These are phyloP conservation scores for Syngnathus floridae DNA, from an alignment of 2,113 vertebrate genomes.

Conservation along the genomic window DNA sequence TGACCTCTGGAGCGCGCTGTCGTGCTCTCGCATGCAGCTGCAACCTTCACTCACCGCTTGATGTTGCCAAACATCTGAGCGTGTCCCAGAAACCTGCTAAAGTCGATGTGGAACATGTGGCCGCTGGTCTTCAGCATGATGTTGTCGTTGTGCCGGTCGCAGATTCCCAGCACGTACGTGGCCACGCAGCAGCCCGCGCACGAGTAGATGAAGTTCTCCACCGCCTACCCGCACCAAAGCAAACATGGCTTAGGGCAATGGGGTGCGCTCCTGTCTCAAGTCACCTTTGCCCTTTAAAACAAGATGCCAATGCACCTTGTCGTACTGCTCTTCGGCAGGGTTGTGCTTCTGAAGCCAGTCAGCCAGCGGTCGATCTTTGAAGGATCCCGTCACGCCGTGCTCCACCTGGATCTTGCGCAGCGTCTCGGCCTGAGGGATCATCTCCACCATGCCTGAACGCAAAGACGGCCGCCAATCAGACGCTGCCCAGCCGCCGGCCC, in stretches of 20 bases:
- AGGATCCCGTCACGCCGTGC: constrained; percentile 93
- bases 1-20: no score
- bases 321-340: constrained; percentile 85
- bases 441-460: constrained; percentile 90
- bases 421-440: constrained; percentile 95
- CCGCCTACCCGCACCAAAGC: constrained; percentile 69
- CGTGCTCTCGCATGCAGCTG: no score
- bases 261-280: no score
- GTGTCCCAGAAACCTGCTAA: constrained; percentile 93
- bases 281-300: no score
- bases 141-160: constrained; percentile 97
- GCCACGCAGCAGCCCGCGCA: constrained; percentile 96
- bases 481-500: background rate
- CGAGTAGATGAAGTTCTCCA: constrained; percentile 98
- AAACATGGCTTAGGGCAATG: no score
- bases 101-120: constrained; percentile 99
- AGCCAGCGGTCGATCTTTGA: constrained; percentile 88
- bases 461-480: background rate
- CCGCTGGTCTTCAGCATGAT: constrained; percentile 98
- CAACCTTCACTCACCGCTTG: constrained; percentile 76
- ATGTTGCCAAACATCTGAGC: constrained; percentile 98
- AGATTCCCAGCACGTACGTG: constrained; percentile 95
- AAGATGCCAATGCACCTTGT: constrained; percentile 75
- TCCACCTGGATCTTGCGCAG: constrained; percentile 96
- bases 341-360: constrained; percentile 98